Percentiles rank a stretch among this genome's conserved stretches.
These are phyloP conservation scores for Coregonus ussuriensis DNA, from an alignment of 2,797 vertebrate species.

Conservation along the genomic window DNA sequence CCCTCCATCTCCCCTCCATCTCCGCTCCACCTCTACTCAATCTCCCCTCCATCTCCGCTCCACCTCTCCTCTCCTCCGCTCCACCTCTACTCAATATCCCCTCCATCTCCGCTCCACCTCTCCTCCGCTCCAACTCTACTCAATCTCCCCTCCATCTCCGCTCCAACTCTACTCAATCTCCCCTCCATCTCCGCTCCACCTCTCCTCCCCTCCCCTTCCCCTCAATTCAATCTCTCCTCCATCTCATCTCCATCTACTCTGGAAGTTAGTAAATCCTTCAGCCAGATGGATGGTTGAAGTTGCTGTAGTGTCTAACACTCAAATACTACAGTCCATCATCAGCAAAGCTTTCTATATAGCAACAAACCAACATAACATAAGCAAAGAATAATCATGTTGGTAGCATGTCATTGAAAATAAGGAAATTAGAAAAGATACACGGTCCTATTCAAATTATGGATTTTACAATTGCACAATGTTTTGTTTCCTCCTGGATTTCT, in stretches of 20 bases:
- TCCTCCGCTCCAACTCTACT: background rate
- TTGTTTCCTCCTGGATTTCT: conserved; percentile 5
- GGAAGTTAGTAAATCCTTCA: background rate
- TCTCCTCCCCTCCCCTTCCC: background rate
- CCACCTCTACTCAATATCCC: background rate
- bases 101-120: background rate
- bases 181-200: background rate
- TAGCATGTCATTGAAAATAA: background rate
- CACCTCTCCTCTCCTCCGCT: background rate
- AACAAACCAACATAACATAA: background rate
- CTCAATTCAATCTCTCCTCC: background rate
- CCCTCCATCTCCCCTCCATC: background rate
- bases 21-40: background rate
- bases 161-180: background rate
- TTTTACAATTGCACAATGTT: background rate
- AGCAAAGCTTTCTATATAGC: background rate
- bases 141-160: background rate
- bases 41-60: background rate
- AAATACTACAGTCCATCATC: background rate
- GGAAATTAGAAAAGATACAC: background rate
- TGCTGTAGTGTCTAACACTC: background rate
- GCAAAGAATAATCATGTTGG: background rate
- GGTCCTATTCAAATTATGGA: background rate
- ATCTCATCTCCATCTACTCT: background rate
- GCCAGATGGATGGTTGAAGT: background rate